Base-by-base conservation (phyloP, 2,113 vertebrate genomes). In the Gavia stellata region DNA sequence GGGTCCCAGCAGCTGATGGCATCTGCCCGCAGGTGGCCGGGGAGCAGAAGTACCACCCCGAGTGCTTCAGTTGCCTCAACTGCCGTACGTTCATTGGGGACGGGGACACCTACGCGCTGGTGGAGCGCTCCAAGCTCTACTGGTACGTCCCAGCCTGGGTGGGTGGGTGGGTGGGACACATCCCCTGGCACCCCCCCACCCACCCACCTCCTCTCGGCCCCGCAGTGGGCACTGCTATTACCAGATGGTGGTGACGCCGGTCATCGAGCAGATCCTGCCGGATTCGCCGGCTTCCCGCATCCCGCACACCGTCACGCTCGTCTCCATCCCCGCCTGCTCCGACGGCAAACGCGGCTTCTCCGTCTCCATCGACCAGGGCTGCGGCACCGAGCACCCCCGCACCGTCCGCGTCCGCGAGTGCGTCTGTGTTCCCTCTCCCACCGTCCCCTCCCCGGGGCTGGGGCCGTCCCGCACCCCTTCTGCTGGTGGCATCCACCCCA, bases 51-150 rank as follows among this genome's bases (percentile, higher is more conserved):
- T 99, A 99, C 96, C 99, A 99, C 97, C 99, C 99, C 0, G 99
- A 99, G 95, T 99, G 99, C 96, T 99, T 99, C 98, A 99, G 98
- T 94, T 99, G 99, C 95, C 98, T 99, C 92, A 99, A 98, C 44
- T 99, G 99, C 72, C 98, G 95, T 68, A 68, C 97, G 1, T 99
- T 99, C 97, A 99, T 99, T 2, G 99, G 99, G 3, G 99, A 99
- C 23, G 99, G 99, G 65, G 99, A 99, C 98, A 99, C 99, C 8
- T 99, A 99, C 4, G 99, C 99, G 0, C 96, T 99, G 97, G 99
- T 99, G 98, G 99, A 99, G 94, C 98, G 99, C 89, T 99, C 99
- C 96, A 99, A 99, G 96, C 99, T 99, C 17, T 99, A 99, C 98
- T 99, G 99, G 99, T 99, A 97, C 71, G 99, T 92, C 36, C 36